Evolutionary conservation across 1,140 invertebrate genomes (phyloP), one percentile per base, ranked within the genome.

Genomic region (Leptinotarsa undecemlineata): DNA sequence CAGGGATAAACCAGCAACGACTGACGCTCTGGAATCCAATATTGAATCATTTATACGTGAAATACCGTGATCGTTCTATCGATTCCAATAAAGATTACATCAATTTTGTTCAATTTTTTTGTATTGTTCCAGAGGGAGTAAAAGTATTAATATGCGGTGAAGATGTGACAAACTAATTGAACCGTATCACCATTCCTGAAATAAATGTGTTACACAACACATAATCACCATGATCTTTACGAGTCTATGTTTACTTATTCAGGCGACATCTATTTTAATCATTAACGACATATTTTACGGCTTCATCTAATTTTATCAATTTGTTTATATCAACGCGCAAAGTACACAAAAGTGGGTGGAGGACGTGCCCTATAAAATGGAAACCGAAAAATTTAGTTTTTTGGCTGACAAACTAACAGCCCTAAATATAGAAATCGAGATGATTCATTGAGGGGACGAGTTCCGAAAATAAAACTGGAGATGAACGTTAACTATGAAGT

Each of bases 361-460:
- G 51, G 51, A 57, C 51, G 14, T 14, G 51, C 51, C 51, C 51
- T 57, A 57, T 57, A 57, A 57, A 57, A 57, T 3, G n/a, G 51
- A 19, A 57, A 57, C 4, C 4, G 51, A 57, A 57, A 15, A 57
- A 57, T 17, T 17, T 1, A 57, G 17, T 57, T 57, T 57, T 42
- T 57, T 57, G 51, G 51, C 51, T 15, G n/a, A 57, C n/a, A 57
- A 57, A 57, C 14, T 57, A 57, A 4, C 15, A 57, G 51, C 51
- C 17, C 17, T 57, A n/a, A 57, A 57, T 57, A 17, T 57, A 57
- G 51, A 15, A 15, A 0, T 57, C 51, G 51, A 57, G n/a, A 70
- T 70, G 68, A 70, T 70, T 70, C 68, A 70, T 70, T 57, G 48
- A 23, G 23, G 21, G 68, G 51, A 70, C 15, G 20, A 26, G 19